These are phyloP conservation scores for Limnephilus rhombicus DNA, from an alignment of 2,888 invertebrate species.

Conservation along the genomic window DNA sequence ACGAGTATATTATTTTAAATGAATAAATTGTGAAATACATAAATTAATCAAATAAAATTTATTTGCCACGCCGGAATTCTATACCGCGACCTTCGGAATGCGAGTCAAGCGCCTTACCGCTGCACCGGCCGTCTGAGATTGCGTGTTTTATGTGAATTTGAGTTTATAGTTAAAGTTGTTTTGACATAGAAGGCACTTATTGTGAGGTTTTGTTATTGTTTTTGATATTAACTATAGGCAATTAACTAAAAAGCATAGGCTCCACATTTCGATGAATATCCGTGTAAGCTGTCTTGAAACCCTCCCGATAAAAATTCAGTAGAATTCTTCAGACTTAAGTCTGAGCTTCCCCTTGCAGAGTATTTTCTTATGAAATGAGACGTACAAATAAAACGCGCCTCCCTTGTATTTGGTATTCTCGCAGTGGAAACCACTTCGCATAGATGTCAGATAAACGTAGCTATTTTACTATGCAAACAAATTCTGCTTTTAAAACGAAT, in stretches of 20 bases:
- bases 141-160: too few relatives aligned
- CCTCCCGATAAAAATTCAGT: not conserved
- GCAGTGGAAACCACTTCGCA: conserved; percentile 44
- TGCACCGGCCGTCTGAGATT: too few relatives aligned
- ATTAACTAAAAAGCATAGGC: not conserved
- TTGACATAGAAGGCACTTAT: too few relatives aligned
- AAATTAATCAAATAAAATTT: too few relatives aligned
- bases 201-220: too few relatives aligned
- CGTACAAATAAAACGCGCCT: conserved; percentile 40
- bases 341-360: not conserved
- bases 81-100: too few relatives aligned
- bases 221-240: too few relatives aligned
- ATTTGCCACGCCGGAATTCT: too few relatives aligned
- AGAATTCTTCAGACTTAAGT: not conserved
- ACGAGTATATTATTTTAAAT: too few relatives aligned
- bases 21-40: too few relatives aligned
- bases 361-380: conserved; percentile 25
- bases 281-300: not conserved
- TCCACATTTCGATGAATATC: not conserved
- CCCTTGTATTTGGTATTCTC: conserved; percentile 25
- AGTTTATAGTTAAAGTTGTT: too few relatives aligned
- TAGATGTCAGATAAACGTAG: conserved; percentile 43
- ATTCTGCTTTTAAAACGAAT: conserved; percentile 53
- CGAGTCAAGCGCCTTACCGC: too few relatives aligned
- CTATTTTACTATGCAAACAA: conserved; percentile 46